A percentile compares a stretch with the other conserved stretches of the same genome.
Evolutionary conservation across 1,140 invertebrate genomes (phyloP).

Genomic region (Laupala kohalensis): DNA sequence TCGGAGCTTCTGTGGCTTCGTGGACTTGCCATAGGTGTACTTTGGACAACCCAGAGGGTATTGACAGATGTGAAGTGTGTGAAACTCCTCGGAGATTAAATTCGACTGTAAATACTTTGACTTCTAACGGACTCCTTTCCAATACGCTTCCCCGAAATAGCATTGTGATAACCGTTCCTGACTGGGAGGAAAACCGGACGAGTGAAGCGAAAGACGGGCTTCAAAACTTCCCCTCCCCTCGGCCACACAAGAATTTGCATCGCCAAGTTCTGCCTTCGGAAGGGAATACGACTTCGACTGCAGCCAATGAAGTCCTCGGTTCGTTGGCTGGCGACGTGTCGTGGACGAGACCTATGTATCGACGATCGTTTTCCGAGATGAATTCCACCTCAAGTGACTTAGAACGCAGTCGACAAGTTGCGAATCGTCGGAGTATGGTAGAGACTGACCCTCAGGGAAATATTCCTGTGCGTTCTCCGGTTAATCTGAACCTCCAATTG

Average conservation of each 20-base stretch:
- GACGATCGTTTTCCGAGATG: constrained; percentile 36
- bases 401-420: constrained; percentile 22
- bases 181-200: constrained; percentile 28
- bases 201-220: constrained; percentile 21
- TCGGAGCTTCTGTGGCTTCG: constrained; percentile 25
- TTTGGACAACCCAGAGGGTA: constrained; percentile 34
- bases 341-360: constrained; percentile 22
- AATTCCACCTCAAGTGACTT: constrained; percentile 26
- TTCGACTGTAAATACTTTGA: neutral
- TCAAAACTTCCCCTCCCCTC: neutral
- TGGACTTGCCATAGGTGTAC: constrained; percentile 47
- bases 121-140: constrained; percentile 15
- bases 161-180: constrained; percentile 36
- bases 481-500: constrained; percentile 22
- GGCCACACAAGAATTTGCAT: neutral
- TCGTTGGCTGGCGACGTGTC: constrained; percentile 15
- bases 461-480: constrained; percentile 12
- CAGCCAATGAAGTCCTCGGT: neutral
- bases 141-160: constrained; percentile 28
- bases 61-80: constrained; percentile 45
- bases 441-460: constrained; percentile 37
- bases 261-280: neutral
- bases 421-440: constrained; percentile 40
- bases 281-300: too few species aligned
- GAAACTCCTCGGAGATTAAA: constrained; percentile 39